A percentile compares a stretch with the other conserved stretches of the same genome.
Evolutionary conservation across 2,797 vertebrate species (phyloP).

Genomic region (Miichthys miiuy): DNA sequence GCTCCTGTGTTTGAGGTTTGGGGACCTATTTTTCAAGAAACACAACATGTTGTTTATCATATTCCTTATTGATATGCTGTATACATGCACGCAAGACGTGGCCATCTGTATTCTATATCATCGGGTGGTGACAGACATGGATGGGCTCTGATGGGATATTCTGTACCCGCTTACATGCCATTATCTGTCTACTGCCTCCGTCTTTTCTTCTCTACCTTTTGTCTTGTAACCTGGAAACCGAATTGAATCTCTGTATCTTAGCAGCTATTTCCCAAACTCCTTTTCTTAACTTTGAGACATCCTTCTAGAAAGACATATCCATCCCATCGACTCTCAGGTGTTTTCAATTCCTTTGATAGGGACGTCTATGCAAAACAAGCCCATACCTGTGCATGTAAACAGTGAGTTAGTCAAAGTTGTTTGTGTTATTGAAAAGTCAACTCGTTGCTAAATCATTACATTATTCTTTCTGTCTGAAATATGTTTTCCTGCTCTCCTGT

Average conservation of each 20-base stretch:
- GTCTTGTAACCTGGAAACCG: not conserved
- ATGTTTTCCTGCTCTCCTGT: not conserved
- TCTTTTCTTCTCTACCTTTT: not conserved
- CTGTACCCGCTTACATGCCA: not conserved
- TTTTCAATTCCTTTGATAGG: not conserved
- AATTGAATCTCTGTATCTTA: constrained; percentile 1
- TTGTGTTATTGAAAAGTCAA: not conserved
- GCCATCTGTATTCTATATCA: constrained; percentile 13
- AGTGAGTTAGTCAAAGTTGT: not conserved
- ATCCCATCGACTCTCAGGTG: not conserved
- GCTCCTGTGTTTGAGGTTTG: not conserved
- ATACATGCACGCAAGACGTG: constrained; percentile 10
- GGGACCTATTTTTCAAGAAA: not conserved
- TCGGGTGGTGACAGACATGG: constrained; percentile 26
- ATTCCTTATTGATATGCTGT: constrained; percentile 29
- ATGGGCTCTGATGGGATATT: constrained; percentile 22
- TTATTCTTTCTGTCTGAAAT: not conserved
- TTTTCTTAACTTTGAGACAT: constrained; percentile 2
- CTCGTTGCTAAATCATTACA: not conserved
- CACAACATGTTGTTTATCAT: constrained; percentile 16
- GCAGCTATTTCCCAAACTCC: not conserved
- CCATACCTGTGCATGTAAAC: not conserved
- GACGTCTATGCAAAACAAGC: not conserved
- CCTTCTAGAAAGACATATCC: not conserved
- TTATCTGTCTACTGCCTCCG: constrained; percentile 13